These are phyloP conservation scores for Diplodus puntazzo DNA, from an alignment of 2,797 vertebrate species.

Conservation along the genomic window DNA sequence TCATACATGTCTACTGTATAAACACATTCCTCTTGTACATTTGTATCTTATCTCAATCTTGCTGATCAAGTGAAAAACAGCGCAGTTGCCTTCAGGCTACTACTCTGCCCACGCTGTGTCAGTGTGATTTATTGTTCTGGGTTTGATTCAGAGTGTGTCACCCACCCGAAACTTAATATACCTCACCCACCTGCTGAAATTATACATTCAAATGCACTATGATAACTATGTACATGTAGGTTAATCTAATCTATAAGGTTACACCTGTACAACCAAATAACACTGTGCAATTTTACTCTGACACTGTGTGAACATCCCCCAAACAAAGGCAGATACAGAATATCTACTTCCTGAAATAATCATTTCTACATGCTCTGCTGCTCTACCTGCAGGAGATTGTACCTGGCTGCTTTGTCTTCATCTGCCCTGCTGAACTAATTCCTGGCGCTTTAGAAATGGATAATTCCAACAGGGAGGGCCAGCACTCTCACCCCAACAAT, in stretches of 20 bases:
- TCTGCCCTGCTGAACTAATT: slow-evolving; percentile 51
- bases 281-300: slow-evolving; percentile 15
- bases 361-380: slow-evolving; percentile 53
- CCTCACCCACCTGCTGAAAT: slow-evolving; percentile 31
- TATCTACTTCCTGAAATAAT: slow-evolving; percentile 50
- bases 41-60: slow-evolving; percentile 38
- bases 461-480: slow-evolving; percentile 11
- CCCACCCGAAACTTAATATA: slow-evolving; percentile 32
- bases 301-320: slow-evolving; percentile 45
- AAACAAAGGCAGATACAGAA: slow-evolving; percentile 44
- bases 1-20: background rate
- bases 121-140: slow-evolving; percentile 50
- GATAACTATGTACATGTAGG: slow-evolving; percentile 23
- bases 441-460: slow-evolving; percentile 34
- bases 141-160: slow-evolving; percentile 44
- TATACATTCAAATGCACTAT: slow-evolving; percentile 19
- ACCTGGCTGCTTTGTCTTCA: slow-evolving; percentile 42
- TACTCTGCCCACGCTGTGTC: slow-evolving; percentile 31
- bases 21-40: slow-evolving; percentile 12
- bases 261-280: slow-evolving; percentile 20
- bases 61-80: slow-evolving; percentile 56
- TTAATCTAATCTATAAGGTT: slow-evolving; percentile 39
- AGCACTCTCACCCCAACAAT: slow-evolving; percentile 16
- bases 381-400: slow-evolving; percentile 47
- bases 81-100: slow-evolving; percentile 40